Conservation (phyloP, 2,797 vertebrate species). For the Fratercula arctica region DNA sequence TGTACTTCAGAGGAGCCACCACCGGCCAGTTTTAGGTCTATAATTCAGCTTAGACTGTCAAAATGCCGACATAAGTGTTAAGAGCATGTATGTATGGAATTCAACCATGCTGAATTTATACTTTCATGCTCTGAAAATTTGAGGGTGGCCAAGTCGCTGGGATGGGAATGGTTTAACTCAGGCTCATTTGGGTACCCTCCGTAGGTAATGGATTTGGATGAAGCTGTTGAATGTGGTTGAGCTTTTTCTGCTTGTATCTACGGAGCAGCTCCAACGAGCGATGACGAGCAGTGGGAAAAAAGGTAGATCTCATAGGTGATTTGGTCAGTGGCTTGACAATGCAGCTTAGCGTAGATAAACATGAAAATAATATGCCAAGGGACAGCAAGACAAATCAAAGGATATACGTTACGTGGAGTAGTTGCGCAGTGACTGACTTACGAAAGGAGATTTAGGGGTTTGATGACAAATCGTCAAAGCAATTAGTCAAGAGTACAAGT, state of each 20-base stretch:
- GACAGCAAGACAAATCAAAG: background rate
- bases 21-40: background rate
- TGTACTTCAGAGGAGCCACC: background rate
- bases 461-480: background rate
- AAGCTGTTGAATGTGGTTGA: background rate
- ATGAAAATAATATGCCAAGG: background rate
- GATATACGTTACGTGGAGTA: background rate
- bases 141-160: background rate
- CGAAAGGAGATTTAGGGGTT: background rate
- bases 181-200: background rate
- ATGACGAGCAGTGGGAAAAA: background rate
- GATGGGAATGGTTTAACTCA: background rate
- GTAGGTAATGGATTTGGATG: background rate
- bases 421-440: accelerated
- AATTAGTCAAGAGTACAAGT: background rate
- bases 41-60: background rate
- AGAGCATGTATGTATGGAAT: background rate
- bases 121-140: background rate
- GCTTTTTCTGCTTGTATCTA: background rate
- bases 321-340: background rate
- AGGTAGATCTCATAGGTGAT: background rate
- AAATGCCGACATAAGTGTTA: background rate
- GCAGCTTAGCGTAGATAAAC: background rate
- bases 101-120: background rate
- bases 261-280: background rate